Percentiles rank a stretch among this genome's conserved stretches.
These are phyloP conservation scores for Thymallus thymallus DNA, from an alignment of 2,113 vertebrate genomes.

Conservation along the genomic window DNA sequence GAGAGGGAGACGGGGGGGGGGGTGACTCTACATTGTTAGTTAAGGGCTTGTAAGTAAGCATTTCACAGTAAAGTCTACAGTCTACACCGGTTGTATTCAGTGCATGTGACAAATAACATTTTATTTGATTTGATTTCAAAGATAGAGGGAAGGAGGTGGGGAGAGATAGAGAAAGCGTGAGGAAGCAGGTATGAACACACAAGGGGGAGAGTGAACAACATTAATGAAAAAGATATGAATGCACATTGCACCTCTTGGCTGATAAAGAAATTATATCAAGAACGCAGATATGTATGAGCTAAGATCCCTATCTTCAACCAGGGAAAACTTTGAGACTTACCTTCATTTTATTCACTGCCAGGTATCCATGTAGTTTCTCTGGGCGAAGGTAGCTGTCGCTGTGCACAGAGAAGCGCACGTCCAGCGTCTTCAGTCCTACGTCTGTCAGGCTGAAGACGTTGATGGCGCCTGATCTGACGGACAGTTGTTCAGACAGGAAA, in stretches of 20 bases:
- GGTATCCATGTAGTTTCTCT: slow-evolving; percentile 77
- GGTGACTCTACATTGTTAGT: too few species aligned
- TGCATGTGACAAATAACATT: too few species aligned
- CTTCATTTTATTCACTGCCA: slow-evolving; percentile 75
- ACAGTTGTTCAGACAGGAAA: slow-evolving; percentile 75
- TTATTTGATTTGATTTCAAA: background rate
- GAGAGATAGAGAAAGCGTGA: slow-evolving; percentile 48
- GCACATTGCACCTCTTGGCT: slow-evolving; percentile 17
- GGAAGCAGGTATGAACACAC: slow-evolving; percentile 21
- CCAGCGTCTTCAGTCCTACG: slow-evolving; percentile 63
- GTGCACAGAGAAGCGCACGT: slow-evolving; percentile 75
- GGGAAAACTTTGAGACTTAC: slow-evolving; percentile 53
- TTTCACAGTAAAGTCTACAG: too few species aligned
- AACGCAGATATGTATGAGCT: slow-evolving; percentile 31
- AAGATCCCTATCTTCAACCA: slow-evolving; percentile 51
- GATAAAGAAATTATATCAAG: slow-evolving; percentile 38
- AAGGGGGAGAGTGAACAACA: slow-evolving; percentile 43
- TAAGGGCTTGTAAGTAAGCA: too few species aligned
- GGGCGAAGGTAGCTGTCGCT: slow-evolving; percentile 70
- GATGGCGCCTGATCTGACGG: slow-evolving; percentile 67
- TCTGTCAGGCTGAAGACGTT: slow-evolving; percentile 76
- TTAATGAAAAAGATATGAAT: slow-evolving; percentile 41
- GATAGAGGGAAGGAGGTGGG: slow-evolving; percentile 3
- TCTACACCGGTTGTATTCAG: too few species aligned
- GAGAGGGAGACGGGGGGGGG: background rate